A percentile compares a stretch with the other conserved stretches of the same genome.
phyloP scores from a whole-genome alignment of 2,113 vertebrate genomes.

The Trogon melanurus region DNA sequence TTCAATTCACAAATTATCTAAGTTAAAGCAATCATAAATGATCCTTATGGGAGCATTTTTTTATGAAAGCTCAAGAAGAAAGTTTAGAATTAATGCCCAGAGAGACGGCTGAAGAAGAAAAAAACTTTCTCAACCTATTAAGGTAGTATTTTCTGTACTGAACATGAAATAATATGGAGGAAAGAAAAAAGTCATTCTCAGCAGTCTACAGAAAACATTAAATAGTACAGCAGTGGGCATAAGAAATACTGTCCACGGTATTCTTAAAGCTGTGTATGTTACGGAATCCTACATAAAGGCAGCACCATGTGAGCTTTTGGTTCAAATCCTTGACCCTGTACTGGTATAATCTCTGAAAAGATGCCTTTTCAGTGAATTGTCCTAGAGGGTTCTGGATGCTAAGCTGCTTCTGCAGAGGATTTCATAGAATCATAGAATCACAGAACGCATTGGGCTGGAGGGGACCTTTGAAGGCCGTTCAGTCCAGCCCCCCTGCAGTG shows the following conservation, averaged over 20 bases:
- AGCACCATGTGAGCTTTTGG: accelerated
- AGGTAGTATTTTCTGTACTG: background rate
- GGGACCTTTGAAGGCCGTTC: too few species aligned
- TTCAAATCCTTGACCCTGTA: background rate
- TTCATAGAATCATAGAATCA: background rate
- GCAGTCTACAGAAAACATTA: background rate
- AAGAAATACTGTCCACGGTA: background rate
- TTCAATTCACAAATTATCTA: background rate
- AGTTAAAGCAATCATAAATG: background rate
- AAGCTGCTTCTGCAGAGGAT: background rate
- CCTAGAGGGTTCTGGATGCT: background rate
- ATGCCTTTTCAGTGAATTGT: background rate
- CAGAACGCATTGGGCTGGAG: too few species aligned
- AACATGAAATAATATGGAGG: background rate
- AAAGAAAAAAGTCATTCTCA: background rate
- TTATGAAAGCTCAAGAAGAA: background rate
- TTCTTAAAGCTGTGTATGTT: background rate
- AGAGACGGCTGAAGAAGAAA: background rate
- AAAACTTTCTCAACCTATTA: background rate
- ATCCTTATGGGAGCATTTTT: background rate
- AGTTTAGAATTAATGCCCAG: background rate
- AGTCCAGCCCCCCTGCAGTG: too few species aligned
- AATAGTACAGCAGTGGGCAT: background rate
- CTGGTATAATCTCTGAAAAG: background rate
- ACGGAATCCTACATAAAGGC: background rate